Base-by-base conservation (phyloP, 2,888 invertebrate genomes). In the Operophtera brumata region DNA sequence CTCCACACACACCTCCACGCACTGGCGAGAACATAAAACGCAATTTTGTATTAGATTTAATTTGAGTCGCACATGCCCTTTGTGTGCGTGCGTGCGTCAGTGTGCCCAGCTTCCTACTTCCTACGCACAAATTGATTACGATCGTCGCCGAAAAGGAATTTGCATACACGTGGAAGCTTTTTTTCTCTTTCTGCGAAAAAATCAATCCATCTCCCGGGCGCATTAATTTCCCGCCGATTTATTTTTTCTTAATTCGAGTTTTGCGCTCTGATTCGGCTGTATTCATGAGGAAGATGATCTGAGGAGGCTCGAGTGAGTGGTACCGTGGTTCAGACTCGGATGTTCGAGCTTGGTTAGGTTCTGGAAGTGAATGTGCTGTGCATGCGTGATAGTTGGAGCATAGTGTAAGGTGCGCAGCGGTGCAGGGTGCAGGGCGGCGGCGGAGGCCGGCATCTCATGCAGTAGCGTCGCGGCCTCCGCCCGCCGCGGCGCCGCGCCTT, bases 1-100 rank as follows among this genome's bases (percentile, higher is more conserved):
- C 79, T 71, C 82, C 81, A 82, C 85, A 82, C 87, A 86, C 88
- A 86, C 86, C 76, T 73, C 77, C 80, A 80, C 81, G 75, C 79
- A 81, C 85, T 82, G 85, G 81, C 84, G 79, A 69, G 81, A 86
- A 87, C 86, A 86, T 88, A 88, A 89, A 88, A 90, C 89, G 90
- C 88, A 89, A 89, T 89, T 90, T 89, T 88, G 89, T 90, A 89
- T 89, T 89, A 90, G 90, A 90, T 89, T 89, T 89, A 90, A 90
- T 90, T 89, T 88, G 89, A 79, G 76, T 75, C 78, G 72, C 75
- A 77, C 79, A 73, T 72, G 54, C 46, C 45, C 50, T 54, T 50
- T 62, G 77, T 73, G 78, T 70, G 71, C 54, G 68, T 61, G 73
- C 71, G 66, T 68, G 65, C 52, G 64, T 52, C 52, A 57, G 75